Conservation (phyloP, 2,113 vertebrate species). For the Anoplopoma fimbria region DNA sequence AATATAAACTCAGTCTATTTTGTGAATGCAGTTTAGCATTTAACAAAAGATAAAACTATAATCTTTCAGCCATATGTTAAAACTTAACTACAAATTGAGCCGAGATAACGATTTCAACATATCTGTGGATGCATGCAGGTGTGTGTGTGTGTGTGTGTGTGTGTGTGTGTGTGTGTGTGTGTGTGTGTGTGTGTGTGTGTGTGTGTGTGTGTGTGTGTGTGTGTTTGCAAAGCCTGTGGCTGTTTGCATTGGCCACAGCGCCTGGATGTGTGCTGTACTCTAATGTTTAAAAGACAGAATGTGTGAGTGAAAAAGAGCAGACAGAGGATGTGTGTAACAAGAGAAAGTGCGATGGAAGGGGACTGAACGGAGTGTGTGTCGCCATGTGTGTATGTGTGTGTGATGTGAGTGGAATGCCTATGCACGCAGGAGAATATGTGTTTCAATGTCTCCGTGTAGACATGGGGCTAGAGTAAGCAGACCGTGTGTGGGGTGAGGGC, state of each 20-base stretch:
- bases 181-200: background rate
- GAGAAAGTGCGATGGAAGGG: slow-evolving; percentile 49
- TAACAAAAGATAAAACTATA: background rate
- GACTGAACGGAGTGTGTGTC: slow-evolving; percentile 5
- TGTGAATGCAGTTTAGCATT: background rate
- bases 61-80: background rate
- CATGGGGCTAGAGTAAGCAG: slow-evolving; percentile 33
- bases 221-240: background rate
- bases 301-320: slow-evolving; percentile 58
- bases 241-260: slow-evolving; percentile 6
- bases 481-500: slow-evolving; percentile 47
- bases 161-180: slow-evolving; percentile 7
- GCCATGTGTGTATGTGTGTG: background rate
- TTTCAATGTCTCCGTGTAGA: slow-evolving; percentile 38
- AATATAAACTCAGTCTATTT: background rate
- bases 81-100: background rate
- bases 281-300: slow-evolving; percentile 14
- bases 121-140: slow-evolving; percentile 8
- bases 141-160: background rate
- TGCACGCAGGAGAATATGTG: background rate
- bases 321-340: slow-evolving; percentile 56
- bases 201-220: slow-evolving; percentile 4
- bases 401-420: slow-evolving; percentile 21
- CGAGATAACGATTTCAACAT: background rate
- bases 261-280: background rate